A percentile compares a stretch with the other conserved stretches of the same genome.
phyloP scores from a whole-genome alignment of 2,113 vertebrate species.

The Sinocyclocheilus anshuiensis region DNA sequence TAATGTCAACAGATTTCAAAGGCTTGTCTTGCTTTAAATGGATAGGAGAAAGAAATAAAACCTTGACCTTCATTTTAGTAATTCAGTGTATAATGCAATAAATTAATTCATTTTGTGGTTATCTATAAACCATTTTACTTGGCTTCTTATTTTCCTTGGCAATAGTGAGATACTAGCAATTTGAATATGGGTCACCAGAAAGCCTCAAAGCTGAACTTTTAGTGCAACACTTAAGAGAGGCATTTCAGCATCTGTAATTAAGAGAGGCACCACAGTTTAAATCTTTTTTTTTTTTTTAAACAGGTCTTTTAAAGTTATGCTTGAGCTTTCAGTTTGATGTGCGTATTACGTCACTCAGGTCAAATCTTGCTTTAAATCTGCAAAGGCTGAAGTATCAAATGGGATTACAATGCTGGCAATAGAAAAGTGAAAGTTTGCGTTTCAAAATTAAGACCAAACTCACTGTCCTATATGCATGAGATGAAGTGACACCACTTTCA shows the following conservation, averaged over 20 bases:
- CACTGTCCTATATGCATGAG: background rate
- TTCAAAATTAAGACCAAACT: background rate
- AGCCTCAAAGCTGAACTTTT: background rate
- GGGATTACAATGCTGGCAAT: background rate
- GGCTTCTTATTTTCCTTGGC: background rate
- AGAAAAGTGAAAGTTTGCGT: background rate
- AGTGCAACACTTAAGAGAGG: no score
- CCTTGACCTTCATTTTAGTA: background rate
- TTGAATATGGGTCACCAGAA: background rate
- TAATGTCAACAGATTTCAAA: conserved; percentile 36
- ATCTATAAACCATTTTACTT: background rate
- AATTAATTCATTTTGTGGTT: background rate
- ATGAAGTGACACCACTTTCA: background rate
- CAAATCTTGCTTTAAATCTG: background rate
- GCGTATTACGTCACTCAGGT: background rate
- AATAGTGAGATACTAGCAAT: background rate
- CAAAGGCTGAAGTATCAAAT: background rate
- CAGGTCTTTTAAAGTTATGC: background rate
- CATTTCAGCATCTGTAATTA: background rate
- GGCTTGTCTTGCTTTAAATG: background rate
- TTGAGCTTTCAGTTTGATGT: background rate
- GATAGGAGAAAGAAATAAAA: background rate
- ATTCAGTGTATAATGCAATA: background rate
- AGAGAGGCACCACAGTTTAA: background rate
- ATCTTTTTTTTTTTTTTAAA: no score